These are phyloP conservation scores for Archegozetes longisetosus DNA, from an alignment of 1,140 invertebrate species.

Conservation along the genomic window DNA sequence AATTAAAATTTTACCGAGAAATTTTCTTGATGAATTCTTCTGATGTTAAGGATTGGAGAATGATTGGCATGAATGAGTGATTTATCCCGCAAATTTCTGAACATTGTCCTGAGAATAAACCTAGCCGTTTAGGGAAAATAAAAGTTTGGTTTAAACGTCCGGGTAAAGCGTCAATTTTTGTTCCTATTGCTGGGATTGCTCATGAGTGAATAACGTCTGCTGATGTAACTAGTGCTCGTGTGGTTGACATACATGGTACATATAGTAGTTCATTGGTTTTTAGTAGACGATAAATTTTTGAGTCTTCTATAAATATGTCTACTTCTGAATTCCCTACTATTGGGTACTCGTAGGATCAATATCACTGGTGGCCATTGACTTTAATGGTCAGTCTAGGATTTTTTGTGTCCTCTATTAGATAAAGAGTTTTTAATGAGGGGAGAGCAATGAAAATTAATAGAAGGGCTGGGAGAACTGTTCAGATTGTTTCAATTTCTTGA, in stretches of 20 bases:
- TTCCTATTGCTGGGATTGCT: slow-evolving; percentile 40
- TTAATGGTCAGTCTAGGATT: slow-evolving; percentile 38
- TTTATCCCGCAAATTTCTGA: slow-evolving; percentile 60
- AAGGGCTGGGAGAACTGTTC: slow-evolving; percentile 41
- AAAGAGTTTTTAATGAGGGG: slow-evolving; percentile 37
- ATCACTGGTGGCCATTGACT: slow-evolving; percentile 47
- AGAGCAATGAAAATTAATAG: slow-evolving; percentile 44
- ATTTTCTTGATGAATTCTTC: slow-evolving; percentile 22
- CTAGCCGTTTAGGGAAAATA: slow-evolving; percentile 27
- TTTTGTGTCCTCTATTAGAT: slow-evolving; percentile 42
- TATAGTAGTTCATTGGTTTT: slow-evolving; percentile 34
- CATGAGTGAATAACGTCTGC: slow-evolving; percentile 51
- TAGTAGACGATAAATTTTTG: slow-evolving; percentile 17
- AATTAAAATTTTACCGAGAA: slow-evolving; percentile 29
- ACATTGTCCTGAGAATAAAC: slow-evolving; percentile 50
- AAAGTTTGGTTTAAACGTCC: slow-evolving; percentile 46
- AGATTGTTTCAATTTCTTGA: slow-evolving; percentile 43
- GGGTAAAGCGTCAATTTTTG: slow-evolving; percentile 47
- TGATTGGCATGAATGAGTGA: slow-evolving; percentile 58
- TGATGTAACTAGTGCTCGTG: slow-evolving; percentile 40
- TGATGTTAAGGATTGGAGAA: slow-evolving; percentile 19
- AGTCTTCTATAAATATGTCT: slow-evolving; percentile 42
- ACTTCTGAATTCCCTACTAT: slow-evolving; percentile 40
- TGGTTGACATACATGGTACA: slow-evolving; percentile 35
- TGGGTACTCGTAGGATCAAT: slow-evolving; percentile 47